Conservation (phyloP, 2,113 vertebrate genomes). For the Salminus brasiliensis region DNA sequence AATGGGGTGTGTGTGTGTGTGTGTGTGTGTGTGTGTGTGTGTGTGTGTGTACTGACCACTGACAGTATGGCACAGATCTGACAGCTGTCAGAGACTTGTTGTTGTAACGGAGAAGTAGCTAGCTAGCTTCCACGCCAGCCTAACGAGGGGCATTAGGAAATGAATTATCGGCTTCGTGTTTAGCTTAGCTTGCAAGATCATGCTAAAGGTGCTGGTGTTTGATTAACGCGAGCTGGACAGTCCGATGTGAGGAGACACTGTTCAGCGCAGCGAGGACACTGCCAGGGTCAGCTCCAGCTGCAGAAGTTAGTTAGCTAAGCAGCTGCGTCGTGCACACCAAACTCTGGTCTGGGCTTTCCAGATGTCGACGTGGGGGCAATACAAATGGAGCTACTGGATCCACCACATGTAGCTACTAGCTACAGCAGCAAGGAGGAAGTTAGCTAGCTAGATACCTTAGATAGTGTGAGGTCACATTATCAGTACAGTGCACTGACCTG, state of each 20-base stretch:
- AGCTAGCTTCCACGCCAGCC: background rate
- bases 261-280: conserved; percentile 7
- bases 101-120: conserved; percentile 15
- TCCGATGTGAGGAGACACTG: conserved; percentile 31
- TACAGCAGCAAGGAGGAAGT: conserved; percentile 16
- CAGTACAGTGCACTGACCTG: background rate
- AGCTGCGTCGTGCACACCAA: background rate
- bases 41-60: too few species aligned
- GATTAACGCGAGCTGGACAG: conserved; percentile 35
- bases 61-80: background rate
- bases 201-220: conserved; percentile 37
- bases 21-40: too few species aligned
- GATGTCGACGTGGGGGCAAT: conserved; percentile 12
- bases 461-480: background rate
- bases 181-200: conserved; percentile 25
- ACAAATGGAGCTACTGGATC: too few species aligned
- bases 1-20: too few species aligned
- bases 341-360: background rate
- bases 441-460: conserved; percentile 5
- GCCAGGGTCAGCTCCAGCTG: background rate
- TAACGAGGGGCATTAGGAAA: conserved; percentile 55
- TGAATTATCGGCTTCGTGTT: conserved; percentile 54
- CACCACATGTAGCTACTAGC: background rate
- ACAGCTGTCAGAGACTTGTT: background rate
- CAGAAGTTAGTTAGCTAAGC: too few species aligned